These are phyloP conservation scores for Chelmon rostratus DNA, from an alignment of 2,797 vertebrate genomes.

Conservation along the genomic window DNA sequence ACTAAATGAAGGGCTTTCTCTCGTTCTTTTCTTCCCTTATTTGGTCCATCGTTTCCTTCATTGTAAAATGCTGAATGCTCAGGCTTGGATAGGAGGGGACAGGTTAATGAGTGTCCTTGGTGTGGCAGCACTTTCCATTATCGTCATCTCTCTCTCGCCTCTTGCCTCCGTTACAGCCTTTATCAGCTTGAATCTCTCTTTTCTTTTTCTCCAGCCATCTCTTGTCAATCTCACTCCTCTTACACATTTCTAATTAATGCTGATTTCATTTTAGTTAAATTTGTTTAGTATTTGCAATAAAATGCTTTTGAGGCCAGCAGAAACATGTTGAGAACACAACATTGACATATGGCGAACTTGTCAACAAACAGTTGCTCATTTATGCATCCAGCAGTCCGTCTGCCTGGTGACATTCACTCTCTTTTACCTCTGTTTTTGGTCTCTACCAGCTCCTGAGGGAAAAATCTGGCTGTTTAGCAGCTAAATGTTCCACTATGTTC, in stretches of 20 bases:
- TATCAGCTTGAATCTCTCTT: conserved; percentile 28
- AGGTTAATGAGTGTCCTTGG: conserved; percentile 65
- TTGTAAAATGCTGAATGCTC: conserved; percentile 46
- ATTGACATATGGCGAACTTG: not conserved
- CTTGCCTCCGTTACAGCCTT: conserved; percentile 12
- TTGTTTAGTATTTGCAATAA: not conserved
- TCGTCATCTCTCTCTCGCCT: conserved; percentile 29
- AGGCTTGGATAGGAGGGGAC: conserved; percentile 45
- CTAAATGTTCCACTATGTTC: not conserved
- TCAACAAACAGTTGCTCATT: not conserved
- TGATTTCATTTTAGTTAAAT: not conserved
- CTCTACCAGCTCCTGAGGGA: not conserved
- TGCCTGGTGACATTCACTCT: not conserved
- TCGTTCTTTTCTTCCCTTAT: conserved; percentile 43
- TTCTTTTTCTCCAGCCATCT: conserved; percentile 11
- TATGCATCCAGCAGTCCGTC: not conserved
- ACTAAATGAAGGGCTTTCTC: conserved; percentile 65
- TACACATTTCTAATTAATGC: not conserved
- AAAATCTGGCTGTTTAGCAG: not conserved
- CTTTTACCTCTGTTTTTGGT: not conserved
- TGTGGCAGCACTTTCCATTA: conserved; percentile 52
- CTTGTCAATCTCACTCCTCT: not conserved
- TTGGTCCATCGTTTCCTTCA: conserved; percentile 49
- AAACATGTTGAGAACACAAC: not conserved
- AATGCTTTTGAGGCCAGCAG: not conserved